A percentile compares a stretch with the other conserved stretches of the same genome.
phyloP scores from a whole-genome alignment of 2,888 invertebrate species.

The Hyppa rectilinea region DNA sequence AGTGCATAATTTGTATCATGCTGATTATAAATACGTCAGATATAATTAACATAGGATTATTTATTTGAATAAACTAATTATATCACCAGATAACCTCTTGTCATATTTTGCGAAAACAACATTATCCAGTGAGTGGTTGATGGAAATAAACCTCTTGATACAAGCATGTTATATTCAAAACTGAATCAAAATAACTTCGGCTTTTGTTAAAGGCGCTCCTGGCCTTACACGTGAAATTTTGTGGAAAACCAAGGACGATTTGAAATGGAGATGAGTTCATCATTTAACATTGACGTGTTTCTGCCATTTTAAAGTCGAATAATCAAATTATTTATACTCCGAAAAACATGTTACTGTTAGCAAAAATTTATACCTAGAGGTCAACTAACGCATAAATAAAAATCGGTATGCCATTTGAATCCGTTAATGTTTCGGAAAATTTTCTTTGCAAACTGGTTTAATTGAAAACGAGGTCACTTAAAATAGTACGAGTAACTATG shows the following conservation, averaged over 20 bases:
- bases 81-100: conserved; percentile 54
- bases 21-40: conserved; percentile 13
- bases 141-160: conserved; percentile 41
- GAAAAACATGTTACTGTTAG: not conserved
- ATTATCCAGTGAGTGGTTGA: conserved; percentile 20
- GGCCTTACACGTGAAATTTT: conserved; percentile 36
- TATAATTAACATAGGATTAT: conserved; percentile 39
- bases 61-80: conserved; percentile 46
- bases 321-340: conserved; percentile 10
- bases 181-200: conserved; percentile 31
- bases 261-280: conserved; percentile 17
- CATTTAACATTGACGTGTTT: conserved; percentile 39
- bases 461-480: conserved; percentile 60
- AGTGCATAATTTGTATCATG: conserved; percentile 36
- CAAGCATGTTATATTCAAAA: conserved; percentile 36
- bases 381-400: conserved; percentile 24
- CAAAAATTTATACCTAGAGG: conserved; percentile 15
- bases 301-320: conserved; percentile 24
- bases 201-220: conserved; percentile 10
- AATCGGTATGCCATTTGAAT: conserved; percentile 21
- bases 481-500: conserved; percentile 59
- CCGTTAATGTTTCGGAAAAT: conserved; percentile 41
- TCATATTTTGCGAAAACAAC: conserved; percentile 51
- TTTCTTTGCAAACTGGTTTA: conserved; percentile 45
- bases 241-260: conserved; percentile 22